Conservation (phyloP, 1,140 invertebrate genomes). For the Panagrolaimus sp. region DNA sequence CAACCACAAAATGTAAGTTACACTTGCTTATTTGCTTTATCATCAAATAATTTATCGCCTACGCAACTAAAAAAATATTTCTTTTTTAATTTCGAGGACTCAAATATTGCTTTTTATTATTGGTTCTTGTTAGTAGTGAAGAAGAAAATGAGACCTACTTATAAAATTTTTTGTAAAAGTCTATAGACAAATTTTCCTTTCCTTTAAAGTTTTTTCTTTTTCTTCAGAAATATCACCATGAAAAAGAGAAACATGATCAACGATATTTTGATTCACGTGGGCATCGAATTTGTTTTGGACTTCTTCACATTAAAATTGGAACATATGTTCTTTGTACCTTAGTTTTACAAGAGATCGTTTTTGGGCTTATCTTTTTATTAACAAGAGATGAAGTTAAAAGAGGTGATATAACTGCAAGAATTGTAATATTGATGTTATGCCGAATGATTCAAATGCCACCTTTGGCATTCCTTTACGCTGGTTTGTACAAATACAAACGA, state of each 20-base stretch:
- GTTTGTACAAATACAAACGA: conserved; percentile 1
- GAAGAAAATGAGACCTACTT: too few relatives aligned
- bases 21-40: too few relatives aligned
- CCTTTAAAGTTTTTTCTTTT: neutral
- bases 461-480: conserved; percentile 1
- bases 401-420: neutral
- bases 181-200: too few relatives aligned
- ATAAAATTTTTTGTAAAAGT: too few relatives aligned
- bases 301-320: conserved; percentile 8
- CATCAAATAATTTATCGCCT: too few relatives aligned
- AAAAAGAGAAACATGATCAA: neutral
- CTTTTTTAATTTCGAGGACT: neutral
- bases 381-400: conserved; percentile 1
- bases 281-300: conserved; percentile 1
- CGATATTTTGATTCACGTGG: conserved; percentile 4
- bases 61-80: neutral
- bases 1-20: conserved; percentile 2
- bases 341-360: conserved; percentile 7
- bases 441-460: conserved; percentile 1
- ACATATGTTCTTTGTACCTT: conserved; percentile 10
- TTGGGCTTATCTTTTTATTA: conserved; percentile 4
- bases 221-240: conserved; percentile 7
- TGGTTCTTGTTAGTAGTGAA: too few relatives aligned
- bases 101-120: too few relatives aligned
- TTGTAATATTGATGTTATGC: conserved; percentile 8